Conservation (phyloP, 2,888 invertebrate species). For the Erpobdella octoculata region DNA sequence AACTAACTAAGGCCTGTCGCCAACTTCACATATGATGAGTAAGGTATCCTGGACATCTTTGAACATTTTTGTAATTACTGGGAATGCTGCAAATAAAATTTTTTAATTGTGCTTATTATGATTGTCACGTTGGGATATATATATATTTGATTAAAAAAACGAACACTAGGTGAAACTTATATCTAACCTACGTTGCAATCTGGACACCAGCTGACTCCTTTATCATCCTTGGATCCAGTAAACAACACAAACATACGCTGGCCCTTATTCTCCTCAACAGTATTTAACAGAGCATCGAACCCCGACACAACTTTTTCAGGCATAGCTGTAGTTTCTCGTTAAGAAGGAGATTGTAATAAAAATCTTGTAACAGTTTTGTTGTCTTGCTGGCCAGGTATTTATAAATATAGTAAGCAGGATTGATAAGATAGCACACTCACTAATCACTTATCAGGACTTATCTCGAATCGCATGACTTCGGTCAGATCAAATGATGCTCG, state of each 20-base stretch:
- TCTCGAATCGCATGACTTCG: background rate
- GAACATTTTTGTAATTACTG: background rate
- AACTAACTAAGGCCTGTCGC: background rate
- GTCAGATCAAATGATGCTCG: background rate
- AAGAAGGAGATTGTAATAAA: too few species aligned
- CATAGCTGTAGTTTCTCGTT: background rate
- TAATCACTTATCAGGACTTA: background rate
- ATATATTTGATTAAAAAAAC: background rate
- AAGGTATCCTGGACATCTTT: background rate
- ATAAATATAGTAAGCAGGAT: too few species aligned
- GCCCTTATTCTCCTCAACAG: background rate
- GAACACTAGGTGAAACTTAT: background rate
- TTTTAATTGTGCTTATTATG: too few species aligned
- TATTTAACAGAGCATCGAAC: background rate
- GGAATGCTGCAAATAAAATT: conserved; percentile 3
- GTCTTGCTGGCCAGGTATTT: too few species aligned
- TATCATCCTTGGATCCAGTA: conserved; percentile 12
- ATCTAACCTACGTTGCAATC: conserved; percentile 8
- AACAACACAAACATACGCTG: background rate
- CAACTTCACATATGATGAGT: conserved; percentile 10
- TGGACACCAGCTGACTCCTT: conserved; percentile 3
- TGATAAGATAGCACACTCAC: background rate
- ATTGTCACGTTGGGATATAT: too few species aligned
- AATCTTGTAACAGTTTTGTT: too few species aligned
- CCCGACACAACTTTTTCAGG: background rate